Base-by-base conservation (phyloP, 2,113 vertebrate genomes). In the Canis aureus region DNA sequence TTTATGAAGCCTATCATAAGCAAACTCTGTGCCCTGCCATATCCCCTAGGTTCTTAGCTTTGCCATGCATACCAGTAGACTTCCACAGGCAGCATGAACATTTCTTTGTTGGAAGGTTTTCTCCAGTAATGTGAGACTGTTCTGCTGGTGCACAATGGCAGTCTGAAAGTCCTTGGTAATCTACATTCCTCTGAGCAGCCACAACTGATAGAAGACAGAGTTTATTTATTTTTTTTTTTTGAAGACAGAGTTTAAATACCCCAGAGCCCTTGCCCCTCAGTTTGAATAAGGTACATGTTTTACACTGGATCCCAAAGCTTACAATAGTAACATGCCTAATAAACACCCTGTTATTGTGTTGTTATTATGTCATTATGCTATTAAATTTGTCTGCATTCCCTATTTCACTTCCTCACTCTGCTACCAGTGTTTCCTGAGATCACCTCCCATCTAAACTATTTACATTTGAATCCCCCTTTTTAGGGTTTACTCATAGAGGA, bases 11-110 rank as follows among this genome's bases (percentile, higher is more conserved):
- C 35, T 20, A 15, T 62, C 22, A 32, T 27, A 49, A 32, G 59
- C 25, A 9, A 12, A 67, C 29, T 19, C 49, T 60, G 1, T 15
- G 1, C 6, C 43, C 16, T 43, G 1, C 32, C 13, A 1, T 15
- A 22, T 16, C 4, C 2, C 23, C 35, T 59, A 22, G 13, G 19
- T 62, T 66, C 35, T 85, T 27, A 23, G 11, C 43, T 5, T 51
- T 60, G 11, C 1, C 43, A 49, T 19, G 3, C 5, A 22, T 0
- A 15, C 16, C 27, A 17, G 74, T 17, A 43, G 29, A 69, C 51
- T 27, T 81, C 13, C n/a, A 90, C 17, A 59, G 74, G 13, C 17
- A 62, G n/a, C 10, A 1, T 6, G 5, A 25, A 9, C 20, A 4
- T 43, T 7, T 80, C 60, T 57, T 74, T 23, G 51, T 22, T 35